Evolutionary conservation across 2,797 vertebrate genomes (phyloP), one percentile per base, ranked within the genome.

Genomic region (Rhadinocentrus ornatus): DNA sequence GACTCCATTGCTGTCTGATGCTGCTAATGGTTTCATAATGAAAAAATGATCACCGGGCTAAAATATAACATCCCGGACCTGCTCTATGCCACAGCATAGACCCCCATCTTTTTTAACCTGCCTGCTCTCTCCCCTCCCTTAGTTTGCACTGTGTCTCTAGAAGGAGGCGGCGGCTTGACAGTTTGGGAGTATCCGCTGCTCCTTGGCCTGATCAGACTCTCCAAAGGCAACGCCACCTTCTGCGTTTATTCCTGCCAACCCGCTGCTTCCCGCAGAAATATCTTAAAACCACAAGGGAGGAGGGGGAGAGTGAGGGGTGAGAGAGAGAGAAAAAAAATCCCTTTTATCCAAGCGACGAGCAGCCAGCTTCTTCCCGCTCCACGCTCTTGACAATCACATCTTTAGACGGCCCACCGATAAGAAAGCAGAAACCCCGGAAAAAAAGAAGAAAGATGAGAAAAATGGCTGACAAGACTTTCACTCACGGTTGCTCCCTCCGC

Each of bases 391-490:
- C 88, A 77, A 82, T 91, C 85, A 86, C 90, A 85, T 86, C 69
- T 86, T 75, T 83, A n/a, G 70, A 56, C 62, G 77, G 76, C 65
- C 69, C 73, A 12, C 56, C 71, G 79, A 84, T 71, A 79, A 82
- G 76, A 76, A 69, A 82, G 77, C 72, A 71, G 60, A 81, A 82
- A 83, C 74, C 70, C 66, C 2, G 11, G 18, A 55, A 26, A 22
- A 18, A 31, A 3, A 46, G 39, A 46, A 84, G 69, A 93, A 91
- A 93, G 89, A 93, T 92, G 91, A 86, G 93, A 95, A 98, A 98
- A 96, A 99, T 99, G 97, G 96, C 97, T 98, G 97, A 97, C 96
- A 94, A 95, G 95, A 96, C 96, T 96, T 94, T 96, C 94, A 94
- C 95, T 96, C 94, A 86, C 91, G 83, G 85, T 89, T 79, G 83